Evolutionary conservation across 2,888 invertebrate genomes (phyloP), one percentile per base, ranked within the genome.

Genomic region (Cremastobaeus sp.): DNA sequence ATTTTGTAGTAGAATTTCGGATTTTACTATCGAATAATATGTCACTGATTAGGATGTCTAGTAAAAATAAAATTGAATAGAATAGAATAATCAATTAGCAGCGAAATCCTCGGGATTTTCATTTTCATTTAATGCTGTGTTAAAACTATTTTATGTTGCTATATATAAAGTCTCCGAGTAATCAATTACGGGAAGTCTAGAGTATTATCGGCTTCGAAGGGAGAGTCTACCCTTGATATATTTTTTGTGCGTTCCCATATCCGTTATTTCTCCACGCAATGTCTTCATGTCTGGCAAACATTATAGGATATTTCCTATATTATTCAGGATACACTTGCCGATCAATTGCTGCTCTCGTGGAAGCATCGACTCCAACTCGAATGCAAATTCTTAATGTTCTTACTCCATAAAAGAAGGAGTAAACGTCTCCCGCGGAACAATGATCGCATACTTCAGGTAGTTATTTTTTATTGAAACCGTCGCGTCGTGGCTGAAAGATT

Each of bases 101-200:
- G 18, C 45, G 18, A 30, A 52, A 64, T 54, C 64, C 54, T 18
- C 20, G 6, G 37, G 37, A 37, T 43, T 30, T 21, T 64, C 45
- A 64, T 64, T 45, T 54, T 45, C 30, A 47, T 65, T 65, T 65
- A 55, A 55, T 37, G 30, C 11, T 12, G 60, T 41, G 54, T 34
- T 55, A 62, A 70, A 62, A 54, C 60, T 55, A 48, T 55, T 55
- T 62, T 62, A 70, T 62, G 62, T 62, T 14, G 50, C 5, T 55
- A 62, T 50, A n/a, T n/a, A 62, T 62, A 62, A 62, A 70, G 60
- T 14, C 55, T 18, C 25, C 12, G 32, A 34, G 62, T 70, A 62
- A 70, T 70, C 69, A 70, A 70, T 70, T 47, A 62, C 60, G 54
- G 54, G 54, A 60, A 52, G 60, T 69, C 69, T 45, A 11, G 45